phyloP scores from a whole-genome alignment of 2,113 vertebrate genomes.

The Macquaria australasica region DNA sequence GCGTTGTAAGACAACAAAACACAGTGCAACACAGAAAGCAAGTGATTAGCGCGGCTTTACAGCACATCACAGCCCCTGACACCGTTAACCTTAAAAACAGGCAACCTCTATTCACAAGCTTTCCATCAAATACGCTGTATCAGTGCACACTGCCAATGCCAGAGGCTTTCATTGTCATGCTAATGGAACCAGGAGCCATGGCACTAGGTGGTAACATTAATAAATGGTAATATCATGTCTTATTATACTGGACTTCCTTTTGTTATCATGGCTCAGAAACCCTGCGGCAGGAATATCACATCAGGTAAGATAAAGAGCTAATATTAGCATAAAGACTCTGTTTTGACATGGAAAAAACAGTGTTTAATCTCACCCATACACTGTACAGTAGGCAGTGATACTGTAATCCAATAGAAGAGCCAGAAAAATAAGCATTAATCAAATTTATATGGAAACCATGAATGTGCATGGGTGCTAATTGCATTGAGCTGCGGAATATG shows the following conservation, averaged over 20 bases:
- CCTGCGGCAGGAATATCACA: conserved; percentile 65
- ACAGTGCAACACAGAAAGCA: conserved; percentile 10
- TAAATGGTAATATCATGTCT: conserved; percentile 81
- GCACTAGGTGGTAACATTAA: conserved; percentile 73
- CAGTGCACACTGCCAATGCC: conserved; percentile 65
- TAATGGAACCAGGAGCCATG: conserved; percentile 74
- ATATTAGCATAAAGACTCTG: conserved; percentile 54
- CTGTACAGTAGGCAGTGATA: conserved; percentile 55
- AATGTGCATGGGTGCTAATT: conserved; percentile 46
- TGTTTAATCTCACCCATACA: conserved; percentile 60
- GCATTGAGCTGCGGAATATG: conserved; percentile 48
- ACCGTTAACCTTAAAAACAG: conserved; percentile 64
- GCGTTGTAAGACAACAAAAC: conserved; percentile 34
- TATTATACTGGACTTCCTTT: conserved; percentile 76
- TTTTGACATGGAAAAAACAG: conserved; percentile 61
- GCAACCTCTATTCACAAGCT: conserved; percentile 65
- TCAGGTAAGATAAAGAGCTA: conserved; percentile 67
- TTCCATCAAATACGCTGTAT: conserved; percentile 73
- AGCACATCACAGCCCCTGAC: conserved; percentile 35
- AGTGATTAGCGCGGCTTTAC: conserved; percentile 20
- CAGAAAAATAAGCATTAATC: conserved; percentile 55
- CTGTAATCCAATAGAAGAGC: conserved; percentile 53
- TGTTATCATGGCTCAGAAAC: conserved; percentile 60
- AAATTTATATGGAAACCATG: conserved; percentile 65
- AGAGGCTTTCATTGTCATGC: conserved; percentile 84